phyloP scores from a whole-genome alignment of 2,113 vertebrate species.

The Gorsachius goisagi region DNA sequence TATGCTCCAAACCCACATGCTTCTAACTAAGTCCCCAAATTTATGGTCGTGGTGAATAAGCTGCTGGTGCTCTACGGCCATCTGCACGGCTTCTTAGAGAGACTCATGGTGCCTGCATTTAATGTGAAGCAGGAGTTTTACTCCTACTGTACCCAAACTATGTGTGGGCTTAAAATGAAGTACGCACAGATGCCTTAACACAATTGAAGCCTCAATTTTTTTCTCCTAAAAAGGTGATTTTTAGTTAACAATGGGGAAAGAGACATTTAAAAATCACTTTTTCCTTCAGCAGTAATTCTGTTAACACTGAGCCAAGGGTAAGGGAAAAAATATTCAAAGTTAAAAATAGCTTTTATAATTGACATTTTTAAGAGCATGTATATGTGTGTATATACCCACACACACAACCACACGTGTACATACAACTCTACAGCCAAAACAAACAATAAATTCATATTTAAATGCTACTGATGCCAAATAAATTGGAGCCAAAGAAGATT shows the following conservation, averaged over 20 bases:
- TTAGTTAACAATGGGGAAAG: background rate
- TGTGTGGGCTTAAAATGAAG: background rate
- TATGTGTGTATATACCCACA: constrained; percentile 54
- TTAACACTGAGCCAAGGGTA: background rate
- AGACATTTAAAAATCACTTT: background rate
- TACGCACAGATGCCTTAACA: background rate
- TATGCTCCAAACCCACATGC: background rate
- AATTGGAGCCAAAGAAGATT: background rate
- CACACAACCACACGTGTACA: background rate
- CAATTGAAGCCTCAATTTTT: background rate
- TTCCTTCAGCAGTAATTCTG: background rate
- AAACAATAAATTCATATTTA: background rate
- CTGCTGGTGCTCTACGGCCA: background rate
- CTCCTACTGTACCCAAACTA: background rate
- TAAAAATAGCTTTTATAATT: background rate
- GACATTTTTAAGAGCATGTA: constrained; percentile 20
- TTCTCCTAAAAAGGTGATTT: background rate
- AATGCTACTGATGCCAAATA: constrained; percentile 6
- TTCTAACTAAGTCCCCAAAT: background rate
- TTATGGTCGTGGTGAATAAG: background rate
- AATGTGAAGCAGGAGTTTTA: background rate
- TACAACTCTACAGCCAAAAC: constrained; percentile 15
- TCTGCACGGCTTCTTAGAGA: background rate
- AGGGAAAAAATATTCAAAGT: background rate
- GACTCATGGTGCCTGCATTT: background rate